Conservation (phyloP, 2,888 invertebrate species). For the Lasius fuliginosus region DNA sequence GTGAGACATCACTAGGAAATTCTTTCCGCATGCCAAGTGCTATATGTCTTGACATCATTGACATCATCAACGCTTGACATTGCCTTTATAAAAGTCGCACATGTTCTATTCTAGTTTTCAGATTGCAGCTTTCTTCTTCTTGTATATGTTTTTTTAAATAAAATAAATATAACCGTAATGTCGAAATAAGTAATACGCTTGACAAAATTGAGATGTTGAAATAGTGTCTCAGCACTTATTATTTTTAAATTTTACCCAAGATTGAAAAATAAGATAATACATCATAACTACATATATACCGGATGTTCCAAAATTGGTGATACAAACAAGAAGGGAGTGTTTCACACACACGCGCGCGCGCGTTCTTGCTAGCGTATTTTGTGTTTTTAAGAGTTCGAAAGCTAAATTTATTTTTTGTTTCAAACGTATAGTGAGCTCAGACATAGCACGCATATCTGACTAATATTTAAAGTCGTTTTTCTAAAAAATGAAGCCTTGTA, state of each 20-base stretch:
- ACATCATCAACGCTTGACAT: neutral
- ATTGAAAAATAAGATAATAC: no score
- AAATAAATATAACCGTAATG: neutral
- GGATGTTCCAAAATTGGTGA: no score
- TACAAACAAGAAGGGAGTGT: no score
- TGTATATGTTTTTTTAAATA: neutral
- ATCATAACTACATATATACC: no score
- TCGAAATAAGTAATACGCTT: neutral
- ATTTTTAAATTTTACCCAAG: neutral
- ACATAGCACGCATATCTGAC: no score
- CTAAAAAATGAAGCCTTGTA: no score
- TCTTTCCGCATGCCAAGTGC: neutral
- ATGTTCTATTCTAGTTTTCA: conserved; percentile 16
- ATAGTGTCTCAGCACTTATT: neutral
- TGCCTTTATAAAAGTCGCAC: conserved; percentile 12
- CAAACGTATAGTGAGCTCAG: no score
- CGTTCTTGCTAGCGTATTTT: no score
- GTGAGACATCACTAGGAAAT: neutral
- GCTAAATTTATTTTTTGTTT: no score
- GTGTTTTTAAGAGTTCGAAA: no score
- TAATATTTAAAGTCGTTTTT: no score
- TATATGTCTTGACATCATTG: neutral
- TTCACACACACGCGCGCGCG: no score
- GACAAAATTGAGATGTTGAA: neutral
- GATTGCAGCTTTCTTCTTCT: neutral